A percentile compares a stretch with the other conserved stretches of the same genome.
Evolutionary conservation across 2,113 vertebrate species (phyloP).

Genomic region (Petromus typicus): DNA sequence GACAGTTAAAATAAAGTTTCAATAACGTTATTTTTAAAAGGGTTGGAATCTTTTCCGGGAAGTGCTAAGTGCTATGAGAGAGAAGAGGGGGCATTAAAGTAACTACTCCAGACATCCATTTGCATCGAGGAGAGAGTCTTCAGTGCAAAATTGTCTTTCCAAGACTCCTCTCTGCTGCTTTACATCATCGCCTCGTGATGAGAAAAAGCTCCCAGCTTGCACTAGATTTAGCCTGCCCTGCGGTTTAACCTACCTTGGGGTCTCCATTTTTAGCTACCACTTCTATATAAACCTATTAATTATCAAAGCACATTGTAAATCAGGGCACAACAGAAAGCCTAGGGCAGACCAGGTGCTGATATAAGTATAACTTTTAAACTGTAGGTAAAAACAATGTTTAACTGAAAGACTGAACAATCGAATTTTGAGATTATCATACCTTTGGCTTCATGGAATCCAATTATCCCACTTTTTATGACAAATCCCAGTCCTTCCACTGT

Average conservation of each 20-base stretch:
- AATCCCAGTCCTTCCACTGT: background rate
- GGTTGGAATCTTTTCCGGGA: background rate
- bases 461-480: background rate
- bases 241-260: background rate
- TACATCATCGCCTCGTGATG: background rate
- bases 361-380: slow-evolving; percentile 40
- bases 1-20: slow-evolving; percentile 21
- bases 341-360: background rate
- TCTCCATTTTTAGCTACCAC: background rate
- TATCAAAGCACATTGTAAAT: background rate
- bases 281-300: background rate
- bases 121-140: slow-evolving; percentile 69
- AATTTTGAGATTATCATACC: background rate
- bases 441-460: background rate
- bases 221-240: background rate
- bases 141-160: background rate
- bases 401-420: background rate
- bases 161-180: background rate
- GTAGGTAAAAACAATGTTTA: slow-evolving; percentile 14
- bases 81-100: background rate
- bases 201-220: background rate
- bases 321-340: slow-evolving; percentile 18
- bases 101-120: slow-evolving; percentile 12
- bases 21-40: slow-evolving; percentile 63
- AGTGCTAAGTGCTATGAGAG: background rate